Conservation (phyloP, 2,888 invertebrate genomes). For the Gari tellinella region DNA sequence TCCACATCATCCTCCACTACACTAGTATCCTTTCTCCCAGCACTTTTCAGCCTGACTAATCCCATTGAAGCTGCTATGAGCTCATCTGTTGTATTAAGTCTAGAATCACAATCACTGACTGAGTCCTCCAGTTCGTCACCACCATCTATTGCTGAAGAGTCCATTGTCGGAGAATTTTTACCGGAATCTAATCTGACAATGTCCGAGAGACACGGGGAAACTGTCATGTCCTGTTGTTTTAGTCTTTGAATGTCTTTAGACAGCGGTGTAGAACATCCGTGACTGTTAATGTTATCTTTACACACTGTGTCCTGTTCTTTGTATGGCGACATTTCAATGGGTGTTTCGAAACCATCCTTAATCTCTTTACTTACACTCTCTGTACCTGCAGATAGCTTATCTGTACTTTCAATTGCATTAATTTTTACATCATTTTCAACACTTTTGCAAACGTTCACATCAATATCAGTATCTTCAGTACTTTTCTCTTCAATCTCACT, state of each 20-base stretch:
- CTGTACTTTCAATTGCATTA: too few relatives aligned
- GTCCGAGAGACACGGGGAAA: slow-evolving; percentile 50
- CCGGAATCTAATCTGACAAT: slow-evolving; percentile 34
- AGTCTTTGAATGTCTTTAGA: slow-evolving; percentile 1
- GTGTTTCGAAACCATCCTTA: too few relatives aligned
- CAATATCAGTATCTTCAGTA: neutral
- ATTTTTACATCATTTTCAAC: too few relatives aligned
- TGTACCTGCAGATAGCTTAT: too few relatives aligned
- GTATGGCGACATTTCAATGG: too few relatives aligned
- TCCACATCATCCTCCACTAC: neutral
- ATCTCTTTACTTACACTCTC: too few relatives aligned
- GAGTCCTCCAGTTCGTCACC: slow-evolving; percentile 43
- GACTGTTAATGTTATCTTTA: too few relatives aligned
- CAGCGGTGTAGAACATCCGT: too few relatives aligned
- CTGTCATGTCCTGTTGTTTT: slow-evolving; percentile 33
- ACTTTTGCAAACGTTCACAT: neutral
- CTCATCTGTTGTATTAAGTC: slow-evolving; percentile 58
- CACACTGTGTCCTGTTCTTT: too few relatives aligned
- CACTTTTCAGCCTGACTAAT: slow-evolving; percentile 11
- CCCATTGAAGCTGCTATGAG: slow-evolving; percentile 45
- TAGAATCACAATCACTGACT: slow-evolving; percentile 13
- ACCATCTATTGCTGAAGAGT: slow-evolving; percentile 38
- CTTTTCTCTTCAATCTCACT: neutral
- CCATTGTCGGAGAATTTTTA: slow-evolving; percentile 20
- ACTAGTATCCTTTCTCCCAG: neutral